Percentiles rank a stretch among this genome's conserved stretches.
phyloP scores from a whole-genome alignment of 1,140 invertebrate species.

The Drosophila sp. region DNA sequence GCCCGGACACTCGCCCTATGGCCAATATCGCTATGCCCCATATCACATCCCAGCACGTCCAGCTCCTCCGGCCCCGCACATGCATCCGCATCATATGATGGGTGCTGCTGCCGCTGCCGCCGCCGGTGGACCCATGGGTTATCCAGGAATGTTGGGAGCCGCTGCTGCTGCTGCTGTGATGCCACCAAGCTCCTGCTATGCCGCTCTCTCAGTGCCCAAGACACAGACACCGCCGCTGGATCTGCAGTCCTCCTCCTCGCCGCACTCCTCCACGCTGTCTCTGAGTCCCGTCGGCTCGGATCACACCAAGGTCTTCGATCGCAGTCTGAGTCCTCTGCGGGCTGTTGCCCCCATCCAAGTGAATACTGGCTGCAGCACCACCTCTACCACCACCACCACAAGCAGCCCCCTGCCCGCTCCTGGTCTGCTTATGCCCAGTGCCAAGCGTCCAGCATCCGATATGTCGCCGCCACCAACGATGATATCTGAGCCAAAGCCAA shows the following conservation, averaged over 20 bases:
- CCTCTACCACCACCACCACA: slow-evolving; percentile 34
- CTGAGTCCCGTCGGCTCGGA: slow-evolving; percentile 81
- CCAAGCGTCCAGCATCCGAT: slow-evolving; percentile 66
- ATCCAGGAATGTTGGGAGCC: slow-evolving; percentile 57
- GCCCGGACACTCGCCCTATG: slow-evolving; percentile 82
- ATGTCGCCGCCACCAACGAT: slow-evolving; percentile 65
- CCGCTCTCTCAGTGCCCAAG: slow-evolving; percentile 53
- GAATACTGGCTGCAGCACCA: background rate
- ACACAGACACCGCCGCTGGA: slow-evolving; percentile 79
- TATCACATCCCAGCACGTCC: slow-evolving; percentile 82
- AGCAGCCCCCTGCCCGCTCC: slow-evolving; percentile 61
- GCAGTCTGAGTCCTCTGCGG: slow-evolving; percentile 56
- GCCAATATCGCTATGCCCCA: slow-evolving; percentile 82
- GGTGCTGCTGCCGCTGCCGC: slow-evolving; percentile 43
- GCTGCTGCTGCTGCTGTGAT: slow-evolving; percentile 69
- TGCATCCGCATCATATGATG: slow-evolving; percentile 80
- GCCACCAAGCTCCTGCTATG: slow-evolving; percentile 45
- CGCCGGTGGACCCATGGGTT: slow-evolving; percentile 37
- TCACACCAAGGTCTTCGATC: slow-evolving; percentile 77
- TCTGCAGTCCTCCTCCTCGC: slow-evolving; percentile 80
- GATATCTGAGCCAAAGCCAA: slow-evolving; percentile 84
- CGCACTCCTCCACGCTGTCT: slow-evolving; percentile 80
- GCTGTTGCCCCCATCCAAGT: background rate
- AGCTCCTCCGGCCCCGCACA: slow-evolving; percentile 77
- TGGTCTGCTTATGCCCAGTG: slow-evolving; percentile 67